A percentile compares a stretch with the other conserved stretches of the same genome.
Evolutionary conservation across 2,113 vertebrate species (phyloP).

Genomic region (Numida meleagris): DNA sequence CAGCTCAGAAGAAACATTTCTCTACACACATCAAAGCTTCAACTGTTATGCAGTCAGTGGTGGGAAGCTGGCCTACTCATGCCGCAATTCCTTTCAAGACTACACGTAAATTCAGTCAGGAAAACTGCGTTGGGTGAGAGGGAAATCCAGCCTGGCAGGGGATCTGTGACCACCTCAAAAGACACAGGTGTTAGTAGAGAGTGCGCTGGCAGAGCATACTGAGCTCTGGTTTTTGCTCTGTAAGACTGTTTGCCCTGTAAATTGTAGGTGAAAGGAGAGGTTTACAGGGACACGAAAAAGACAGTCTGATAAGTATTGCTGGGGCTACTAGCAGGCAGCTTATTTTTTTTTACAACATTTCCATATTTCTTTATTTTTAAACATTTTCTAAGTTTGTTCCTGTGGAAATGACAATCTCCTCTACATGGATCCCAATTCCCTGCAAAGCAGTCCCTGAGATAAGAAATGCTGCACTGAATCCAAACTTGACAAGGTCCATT

Average conservation of each 20-base stretch:
- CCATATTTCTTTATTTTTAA: background rate
- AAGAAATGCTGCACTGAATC: background rate
- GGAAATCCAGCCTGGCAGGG: background rate
- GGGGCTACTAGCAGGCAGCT: background rate
- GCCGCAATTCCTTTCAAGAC: background rate
- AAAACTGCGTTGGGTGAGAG: background rate
- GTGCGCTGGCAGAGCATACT: background rate
- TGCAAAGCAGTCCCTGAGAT: background rate
- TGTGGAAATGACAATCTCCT: background rate
- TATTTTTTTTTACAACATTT: background rate
- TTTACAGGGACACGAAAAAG: background rate
- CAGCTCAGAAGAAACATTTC: background rate
- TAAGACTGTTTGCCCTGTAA: background rate
- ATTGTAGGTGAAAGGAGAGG: background rate
- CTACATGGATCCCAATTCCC: background rate
- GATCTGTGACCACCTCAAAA: background rate
- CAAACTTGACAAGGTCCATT: background rate
- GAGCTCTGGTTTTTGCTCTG: background rate
- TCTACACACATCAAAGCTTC: rapidly evolving
- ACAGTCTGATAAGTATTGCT: background rate
- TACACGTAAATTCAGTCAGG: background rate
- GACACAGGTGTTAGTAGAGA: background rate
- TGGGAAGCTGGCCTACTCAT: background rate
- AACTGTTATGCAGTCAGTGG: background rate
- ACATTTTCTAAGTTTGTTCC: background rate